Conservation (phyloP, 1,140 invertebrate genomes). For the Aleiodes sp. region DNA sequence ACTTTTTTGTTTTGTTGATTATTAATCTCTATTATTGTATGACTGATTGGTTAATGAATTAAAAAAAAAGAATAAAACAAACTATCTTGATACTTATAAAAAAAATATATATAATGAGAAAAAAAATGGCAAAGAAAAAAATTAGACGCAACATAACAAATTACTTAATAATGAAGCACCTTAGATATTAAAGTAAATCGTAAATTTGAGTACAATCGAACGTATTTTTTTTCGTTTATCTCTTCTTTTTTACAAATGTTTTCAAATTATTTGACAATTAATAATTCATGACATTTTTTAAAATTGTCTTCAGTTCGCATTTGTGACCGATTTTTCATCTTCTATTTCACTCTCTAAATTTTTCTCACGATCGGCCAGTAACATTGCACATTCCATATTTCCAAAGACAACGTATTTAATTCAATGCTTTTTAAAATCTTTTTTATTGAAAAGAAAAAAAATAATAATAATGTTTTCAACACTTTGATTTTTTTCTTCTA, state of each 20-base stretch:
- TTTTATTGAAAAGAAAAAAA: neutral
- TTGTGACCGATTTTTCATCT: neutral
- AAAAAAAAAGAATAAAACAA: slow-evolving; percentile 23
- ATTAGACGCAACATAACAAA: slow-evolving; percentile 54
- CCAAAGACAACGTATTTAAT: slow-evolving; percentile 8
- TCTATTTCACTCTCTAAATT: neutral
- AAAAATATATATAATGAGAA: neutral
- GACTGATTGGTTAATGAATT: slow-evolving; percentile 45
- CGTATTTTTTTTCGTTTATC: neutral
- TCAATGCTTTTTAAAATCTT: neutral
- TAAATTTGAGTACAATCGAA: slow-evolving; percentile 33
- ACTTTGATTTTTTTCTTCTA: neutral
- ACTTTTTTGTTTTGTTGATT: too few species aligned
- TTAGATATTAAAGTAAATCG: slow-evolving; percentile 51
- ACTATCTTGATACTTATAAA: slow-evolving; percentile 1
- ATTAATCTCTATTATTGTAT: neutral
- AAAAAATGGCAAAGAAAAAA: slow-evolving; percentile 24
- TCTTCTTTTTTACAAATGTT: neutral
- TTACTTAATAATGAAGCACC: slow-evolving; percentile 51
- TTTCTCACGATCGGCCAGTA: neutral
- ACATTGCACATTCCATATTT: slow-evolving; percentile 21
- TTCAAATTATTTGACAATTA: neutral
- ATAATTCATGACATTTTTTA: neutral
- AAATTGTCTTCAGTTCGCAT: neutral
- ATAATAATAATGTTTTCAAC: neutral